Percentiles rank a stretch among this genome's conserved stretches.
Evolutionary conservation across 2,113 vertebrate species (phyloP).

Genomic region (Apodemus sylvaticus): DNA sequence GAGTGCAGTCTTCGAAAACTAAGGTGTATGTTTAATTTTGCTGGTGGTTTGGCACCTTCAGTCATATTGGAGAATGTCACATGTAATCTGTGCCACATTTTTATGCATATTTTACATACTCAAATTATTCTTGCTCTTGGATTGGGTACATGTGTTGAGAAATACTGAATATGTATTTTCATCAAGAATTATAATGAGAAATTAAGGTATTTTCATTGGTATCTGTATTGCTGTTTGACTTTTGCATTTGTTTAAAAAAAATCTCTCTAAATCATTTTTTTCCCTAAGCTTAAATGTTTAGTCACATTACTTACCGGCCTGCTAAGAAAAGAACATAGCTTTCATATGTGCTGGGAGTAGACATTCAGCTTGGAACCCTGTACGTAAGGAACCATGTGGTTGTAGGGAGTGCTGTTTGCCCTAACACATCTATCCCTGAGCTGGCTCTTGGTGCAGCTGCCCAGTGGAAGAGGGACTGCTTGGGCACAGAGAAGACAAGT

Average conservation of each 20-base stretch:
- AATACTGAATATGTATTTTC: slow-evolving; percentile 61
- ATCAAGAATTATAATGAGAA: slow-evolving; percentile 55
- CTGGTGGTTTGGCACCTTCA: not conserved
- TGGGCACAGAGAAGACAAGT: accelerated
- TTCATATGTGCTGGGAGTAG: not conserved
- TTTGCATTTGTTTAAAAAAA: not conserved
- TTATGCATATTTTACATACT: not conserved
- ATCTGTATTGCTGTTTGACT: slow-evolving; percentile 49
- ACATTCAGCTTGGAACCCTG: not conserved
- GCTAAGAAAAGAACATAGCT: not conserved
- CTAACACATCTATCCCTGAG: too few relatives aligned
- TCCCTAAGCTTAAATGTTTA: not conserved
- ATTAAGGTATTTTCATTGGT: slow-evolving; percentile 41
- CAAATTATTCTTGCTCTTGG: not conserved
- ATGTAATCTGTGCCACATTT: not conserved
- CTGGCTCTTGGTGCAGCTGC: not conserved
- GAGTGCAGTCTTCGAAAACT: not conserved
- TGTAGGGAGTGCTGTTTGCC: too few relatives aligned
- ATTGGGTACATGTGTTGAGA: not conserved
- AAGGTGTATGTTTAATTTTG: not conserved
- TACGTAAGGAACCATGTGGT: accelerated
- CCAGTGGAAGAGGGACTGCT: not conserved
- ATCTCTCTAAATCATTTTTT: not conserved
- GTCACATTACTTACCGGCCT: not conserved
- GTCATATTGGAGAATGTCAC: not conserved